These are phyloP conservation scores for Philhelius pedissequus DNA, from an alignment of 2,888 invertebrate species.

Conservation along the genomic window DNA sequence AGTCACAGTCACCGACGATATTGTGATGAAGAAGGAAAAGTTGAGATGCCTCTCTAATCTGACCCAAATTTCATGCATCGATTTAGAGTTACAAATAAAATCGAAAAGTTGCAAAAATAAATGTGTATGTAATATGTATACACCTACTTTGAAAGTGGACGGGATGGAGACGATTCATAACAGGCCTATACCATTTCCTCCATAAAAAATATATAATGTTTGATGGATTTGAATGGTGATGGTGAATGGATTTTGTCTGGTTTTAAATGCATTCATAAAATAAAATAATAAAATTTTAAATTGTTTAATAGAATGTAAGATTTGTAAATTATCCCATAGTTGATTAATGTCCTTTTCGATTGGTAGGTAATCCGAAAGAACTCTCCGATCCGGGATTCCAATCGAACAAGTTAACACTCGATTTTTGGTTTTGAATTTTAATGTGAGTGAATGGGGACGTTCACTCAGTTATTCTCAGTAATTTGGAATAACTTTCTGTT, in stretches of 20 bases:
- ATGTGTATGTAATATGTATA: background rate
- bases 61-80: constrained; percentile 60
- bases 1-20: background rate
- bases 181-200: background rate
- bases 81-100: constrained; percentile 33
- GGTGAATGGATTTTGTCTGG: background rate
- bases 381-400: too few relatives aligned
- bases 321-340: too few relatives aligned
- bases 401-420: too few relatives aligned
- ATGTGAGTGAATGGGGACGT: too few relatives aligned
- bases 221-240: constrained; percentile 3
- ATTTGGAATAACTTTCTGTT: too few relatives aligned
- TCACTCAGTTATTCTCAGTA: too few relatives aligned
- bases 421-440: too few relatives aligned
- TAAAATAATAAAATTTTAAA: background rate
- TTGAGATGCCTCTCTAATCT: constrained; percentile 62
- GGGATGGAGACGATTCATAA: background rate
- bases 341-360: too few relatives aligned
- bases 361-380: too few relatives aligned
- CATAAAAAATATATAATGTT: background rate
- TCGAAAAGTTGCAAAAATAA: constrained; percentile 12
- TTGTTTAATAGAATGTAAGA: background rate
- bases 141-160: background rate
- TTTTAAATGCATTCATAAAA: background rate
- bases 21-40: constrained; percentile 31